These are phyloP conservation scores for Axinella damicornis DNA, from an alignment of 37 sponge, comb jelly and placozoan species.

Conservation along the genomic window DNA sequence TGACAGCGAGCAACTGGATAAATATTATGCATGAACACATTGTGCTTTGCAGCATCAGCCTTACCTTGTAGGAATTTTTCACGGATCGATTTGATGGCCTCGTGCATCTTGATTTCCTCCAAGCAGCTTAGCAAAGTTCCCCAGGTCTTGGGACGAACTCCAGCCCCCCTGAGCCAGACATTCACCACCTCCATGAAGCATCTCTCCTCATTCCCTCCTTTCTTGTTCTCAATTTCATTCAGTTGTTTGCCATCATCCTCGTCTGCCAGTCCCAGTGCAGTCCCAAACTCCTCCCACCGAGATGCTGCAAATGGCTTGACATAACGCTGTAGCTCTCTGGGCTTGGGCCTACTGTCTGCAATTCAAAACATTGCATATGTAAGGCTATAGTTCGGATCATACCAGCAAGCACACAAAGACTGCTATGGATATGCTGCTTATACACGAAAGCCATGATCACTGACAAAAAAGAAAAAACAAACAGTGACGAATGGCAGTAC, in stretches of 20 bases:
- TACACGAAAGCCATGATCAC: too few relatives aligned
- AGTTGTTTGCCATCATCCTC: not conserved
- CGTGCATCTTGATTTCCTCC: not conserved
- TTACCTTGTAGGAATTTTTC: not conserved
- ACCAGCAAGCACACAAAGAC: too few relatives aligned
- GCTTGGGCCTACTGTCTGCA: not conserved
- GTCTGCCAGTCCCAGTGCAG: conserved; percentile 7
- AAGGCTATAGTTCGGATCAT: too few relatives aligned
- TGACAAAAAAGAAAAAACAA: too few relatives aligned
- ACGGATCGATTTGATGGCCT: not conserved
- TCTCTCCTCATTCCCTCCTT: not conserved
- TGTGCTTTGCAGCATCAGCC: too few relatives aligned
- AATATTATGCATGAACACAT: too few relatives aligned
- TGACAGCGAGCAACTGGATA: too few relatives aligned
- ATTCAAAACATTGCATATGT: too few relatives aligned
- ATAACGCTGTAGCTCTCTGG: conserved; percentile 12
- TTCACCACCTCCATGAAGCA: conserved; percentile 11
- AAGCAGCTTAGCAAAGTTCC: conserved; percentile 8
- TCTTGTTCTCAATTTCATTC: not conserved
- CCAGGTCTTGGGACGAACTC: conserved; percentile 1
- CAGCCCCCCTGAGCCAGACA: not conserved
- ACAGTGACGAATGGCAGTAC: too few relatives aligned
- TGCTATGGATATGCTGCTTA: too few relatives aligned
- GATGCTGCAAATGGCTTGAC: not conserved
- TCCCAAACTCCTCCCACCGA: conserved; percentile 13